A percentile compares a stretch with the other conserved stretches of the same genome.
Evolutionary conservation across 2,113 vertebrate genomes (phyloP).

Genomic region (Grammomys surdaster): DNA sequence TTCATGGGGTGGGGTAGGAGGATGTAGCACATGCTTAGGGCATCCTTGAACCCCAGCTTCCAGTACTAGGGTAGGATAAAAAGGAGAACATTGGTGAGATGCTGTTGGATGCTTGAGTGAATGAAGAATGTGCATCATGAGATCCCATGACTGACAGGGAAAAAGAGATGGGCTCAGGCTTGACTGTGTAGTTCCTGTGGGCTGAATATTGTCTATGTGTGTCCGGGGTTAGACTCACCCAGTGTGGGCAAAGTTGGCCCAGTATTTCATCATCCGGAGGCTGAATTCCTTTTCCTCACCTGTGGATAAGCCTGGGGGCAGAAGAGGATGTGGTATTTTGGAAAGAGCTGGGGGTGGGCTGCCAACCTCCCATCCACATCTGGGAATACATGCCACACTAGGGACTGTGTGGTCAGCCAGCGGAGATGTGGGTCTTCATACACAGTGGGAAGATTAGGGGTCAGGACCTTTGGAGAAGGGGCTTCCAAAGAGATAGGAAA

Average conservation of each 20-base stretch:
- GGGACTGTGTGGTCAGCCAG: not conserved
- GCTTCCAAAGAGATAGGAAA: conserved; percentile 87
- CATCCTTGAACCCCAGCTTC: conserved; percentile 12
- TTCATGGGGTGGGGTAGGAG: not conserved
- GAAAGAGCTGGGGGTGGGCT: not conserved
- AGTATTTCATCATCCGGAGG: conserved; percentile 89
- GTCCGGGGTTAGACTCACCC: conserved; percentile 85
- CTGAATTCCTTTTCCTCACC: conserved; percentile 87
- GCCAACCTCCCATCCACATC: not conserved
- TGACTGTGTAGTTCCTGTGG: not conserved
- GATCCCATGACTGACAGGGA: not conserved
- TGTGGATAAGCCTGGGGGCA: conserved; percentile 6
- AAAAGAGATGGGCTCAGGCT: not conserved
- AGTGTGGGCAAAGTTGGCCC: conserved; percentile 88
- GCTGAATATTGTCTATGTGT: not conserved
- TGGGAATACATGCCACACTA: not conserved
- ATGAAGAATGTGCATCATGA: not conserved
- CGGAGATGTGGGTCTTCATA: not conserved
- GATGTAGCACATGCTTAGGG: not conserved
- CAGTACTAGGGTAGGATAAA: not conserved
- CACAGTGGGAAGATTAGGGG: not conserved
- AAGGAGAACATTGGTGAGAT: not conserved
- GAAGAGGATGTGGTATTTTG: conserved; percentile 34
- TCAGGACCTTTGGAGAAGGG: conserved; percentile 86
- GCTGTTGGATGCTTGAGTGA: not conserved